A percentile compares a stretch with the other conserved stretches of the same genome.
phyloP scores from a whole-genome alignment of 2,797 vertebrate species.

The Peromyscus aztecus region DNA sequence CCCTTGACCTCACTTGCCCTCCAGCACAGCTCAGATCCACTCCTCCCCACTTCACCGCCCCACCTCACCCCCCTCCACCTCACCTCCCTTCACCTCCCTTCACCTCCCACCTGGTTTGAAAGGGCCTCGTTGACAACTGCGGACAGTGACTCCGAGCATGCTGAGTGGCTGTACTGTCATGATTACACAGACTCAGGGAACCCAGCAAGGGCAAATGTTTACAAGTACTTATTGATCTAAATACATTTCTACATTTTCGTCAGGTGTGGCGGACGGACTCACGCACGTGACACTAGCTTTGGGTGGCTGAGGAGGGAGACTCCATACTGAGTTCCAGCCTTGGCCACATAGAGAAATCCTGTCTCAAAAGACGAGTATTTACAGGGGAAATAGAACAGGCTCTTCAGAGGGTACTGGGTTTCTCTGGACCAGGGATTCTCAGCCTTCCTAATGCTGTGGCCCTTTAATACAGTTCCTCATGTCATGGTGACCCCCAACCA shows the following conservation, averaged over 20 bases:
- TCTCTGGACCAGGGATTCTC: background rate
- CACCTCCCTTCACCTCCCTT: background rate
- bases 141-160: background rate
- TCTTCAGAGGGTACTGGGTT: background rate
- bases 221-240: background rate
- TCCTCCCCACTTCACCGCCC: background rate
- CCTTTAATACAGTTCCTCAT: background rate
- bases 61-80: background rate
- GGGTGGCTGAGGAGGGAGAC: background rate
- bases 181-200: background rate
- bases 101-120: background rate
- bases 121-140: background rate
- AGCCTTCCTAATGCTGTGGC: background rate
- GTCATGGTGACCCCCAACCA: background rate
- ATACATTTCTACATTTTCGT: background rate
- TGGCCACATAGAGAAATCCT: background rate
- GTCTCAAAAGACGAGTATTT: background rate
- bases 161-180: background rate
- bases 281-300: background rate
- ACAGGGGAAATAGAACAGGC: background rate
- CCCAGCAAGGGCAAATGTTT: background rate
- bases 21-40: background rate
- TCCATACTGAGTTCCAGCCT: background rate
- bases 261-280: background rate
- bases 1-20: background rate